Conservation (phyloP, 2,797 vertebrate species). For the Knipowitschia caucasica region DNA sequence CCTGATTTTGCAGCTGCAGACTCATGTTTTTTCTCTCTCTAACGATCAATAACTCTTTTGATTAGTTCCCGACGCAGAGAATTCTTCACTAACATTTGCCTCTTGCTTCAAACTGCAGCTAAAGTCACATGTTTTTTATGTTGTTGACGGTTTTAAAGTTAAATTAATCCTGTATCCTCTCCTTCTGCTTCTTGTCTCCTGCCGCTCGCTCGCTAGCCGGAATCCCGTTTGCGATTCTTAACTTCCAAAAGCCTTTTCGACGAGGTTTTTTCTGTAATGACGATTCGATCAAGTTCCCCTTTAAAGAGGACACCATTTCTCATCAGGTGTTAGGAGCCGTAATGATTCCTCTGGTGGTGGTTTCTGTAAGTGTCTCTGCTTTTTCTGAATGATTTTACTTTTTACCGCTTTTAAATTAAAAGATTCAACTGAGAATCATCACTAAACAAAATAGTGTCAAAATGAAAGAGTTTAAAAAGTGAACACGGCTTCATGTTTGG, state of each 20-base stretch:
- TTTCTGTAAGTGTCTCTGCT: slow-evolving; percentile 89
- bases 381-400: too few relatives aligned
- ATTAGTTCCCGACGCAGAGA: too few relatives aligned
- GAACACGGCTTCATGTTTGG: not conserved
- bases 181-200: slow-evolving; percentile 43
- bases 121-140: too few relatives aligned
- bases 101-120: too few relatives aligned
- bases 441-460: not conserved
- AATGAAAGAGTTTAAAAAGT: not conserved
- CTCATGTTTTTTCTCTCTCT: too few relatives aligned
- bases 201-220: slow-evolving; percentile 89
- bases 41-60: too few relatives aligned
- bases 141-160: slow-evolving; percentile 3
- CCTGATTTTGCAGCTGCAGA: too few relatives aligned
- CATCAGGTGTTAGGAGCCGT: slow-evolving; percentile 94
- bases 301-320: slow-evolving; percentile 97
- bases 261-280: slow-evolving; percentile 98
- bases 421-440: too few relatives aligned
- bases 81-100: not conserved
- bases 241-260: slow-evolving; percentile 83
- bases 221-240: slow-evolving; percentile 96
- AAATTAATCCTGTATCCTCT: slow-evolving; percentile 44
- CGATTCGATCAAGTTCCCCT: slow-evolving; percentile 92
- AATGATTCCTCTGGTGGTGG: slow-evolving; percentile 87
- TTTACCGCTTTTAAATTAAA: too few relatives aligned